phyloP scores from a whole-genome alignment of 2,797 vertebrate genomes.

The Platyrinchus mystaceus region DNA sequence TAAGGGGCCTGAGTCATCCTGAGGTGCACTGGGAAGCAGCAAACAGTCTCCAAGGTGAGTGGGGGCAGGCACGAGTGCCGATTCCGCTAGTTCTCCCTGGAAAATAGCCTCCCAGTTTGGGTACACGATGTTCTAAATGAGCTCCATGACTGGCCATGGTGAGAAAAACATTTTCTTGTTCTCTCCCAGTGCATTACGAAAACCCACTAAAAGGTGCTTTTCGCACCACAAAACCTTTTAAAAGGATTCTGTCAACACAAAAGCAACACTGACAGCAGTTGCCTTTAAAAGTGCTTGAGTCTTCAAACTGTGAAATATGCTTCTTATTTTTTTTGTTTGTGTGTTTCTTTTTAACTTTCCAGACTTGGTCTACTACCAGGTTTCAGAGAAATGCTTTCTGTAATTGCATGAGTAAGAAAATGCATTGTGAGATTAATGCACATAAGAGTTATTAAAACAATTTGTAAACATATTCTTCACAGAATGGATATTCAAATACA shows the following conservation, averaged over 20 bases:
- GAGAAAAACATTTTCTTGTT: slow-evolving; percentile 65
- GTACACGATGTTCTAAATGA: neutral
- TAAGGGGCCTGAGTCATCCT: neutral
- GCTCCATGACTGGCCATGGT: neutral
- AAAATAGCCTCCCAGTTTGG: neutral
- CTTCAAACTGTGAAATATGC: slow-evolving; percentile 9
- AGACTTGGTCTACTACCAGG: neutral
- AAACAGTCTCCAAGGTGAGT: neutral
- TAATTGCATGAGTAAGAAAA: slow-evolving; percentile 26
- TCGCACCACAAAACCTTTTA: slow-evolving; percentile 66
- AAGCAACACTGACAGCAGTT: slow-evolving; percentile 19
- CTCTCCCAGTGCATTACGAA: slow-evolving; percentile 45
- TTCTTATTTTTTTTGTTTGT: neutral
- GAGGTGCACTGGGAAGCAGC: neutral
- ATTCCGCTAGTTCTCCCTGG: neutral
- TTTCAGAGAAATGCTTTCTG: neutral
- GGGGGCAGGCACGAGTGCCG: neutral
- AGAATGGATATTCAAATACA: neutral
- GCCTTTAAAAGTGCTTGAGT: slow-evolving; percentile 12
- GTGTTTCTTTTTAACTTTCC: neutral
- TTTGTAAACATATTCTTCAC: neutral
- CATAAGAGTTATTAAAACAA: neutral
- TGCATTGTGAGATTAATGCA: slow-evolving; percentile 8
- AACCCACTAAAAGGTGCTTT: slow-evolving; percentile 67
- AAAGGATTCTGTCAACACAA: slow-evolving; percentile 52